These are phyloP conservation scores for Cyclura pinguis DNA, from an alignment of 2,797 vertebrate species.

Conservation along the genomic window DNA sequence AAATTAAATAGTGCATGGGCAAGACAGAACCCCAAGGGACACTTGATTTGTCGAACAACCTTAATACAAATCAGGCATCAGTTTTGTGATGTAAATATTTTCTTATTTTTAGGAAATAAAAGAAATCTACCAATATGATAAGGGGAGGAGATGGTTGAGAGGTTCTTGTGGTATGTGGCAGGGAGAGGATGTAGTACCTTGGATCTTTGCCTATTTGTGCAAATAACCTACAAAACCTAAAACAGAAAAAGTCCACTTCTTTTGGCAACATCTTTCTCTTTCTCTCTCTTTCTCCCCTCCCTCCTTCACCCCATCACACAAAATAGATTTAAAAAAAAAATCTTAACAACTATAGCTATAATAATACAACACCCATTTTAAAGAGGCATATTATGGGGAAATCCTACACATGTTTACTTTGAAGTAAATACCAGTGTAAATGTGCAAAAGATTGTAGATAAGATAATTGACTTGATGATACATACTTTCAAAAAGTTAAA, in stretches of 20 bases:
- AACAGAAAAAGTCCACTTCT: neutral
- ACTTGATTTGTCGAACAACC: neutral
- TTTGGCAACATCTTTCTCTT: neutral
- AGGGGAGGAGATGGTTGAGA: neutral
- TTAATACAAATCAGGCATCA: too few relatives aligned
- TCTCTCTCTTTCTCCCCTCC: too few relatives aligned
- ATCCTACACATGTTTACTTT: neutral
- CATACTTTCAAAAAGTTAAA: neutral
- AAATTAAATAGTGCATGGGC: neutral
- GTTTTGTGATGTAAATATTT: slow-evolving; percentile 13
- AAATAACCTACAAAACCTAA: neutral
- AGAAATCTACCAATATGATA: neutral
- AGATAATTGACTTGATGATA: too few relatives aligned
- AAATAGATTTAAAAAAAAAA: neutral
- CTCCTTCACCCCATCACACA: too few relatives aligned
- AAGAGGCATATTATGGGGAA: neutral
- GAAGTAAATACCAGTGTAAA: neutral
- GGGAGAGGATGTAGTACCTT: neutral
- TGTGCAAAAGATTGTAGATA: neutral
- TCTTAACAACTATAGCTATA: neutral
- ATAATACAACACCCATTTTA: neutral
- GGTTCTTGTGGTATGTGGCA: too few relatives aligned
- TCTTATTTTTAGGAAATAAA: neutral
- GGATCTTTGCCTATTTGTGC: neutral
- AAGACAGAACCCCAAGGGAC: neutral